Conservation (phyloP, 2,888 invertebrate species). For the Calliopum simillimum region DNA sequence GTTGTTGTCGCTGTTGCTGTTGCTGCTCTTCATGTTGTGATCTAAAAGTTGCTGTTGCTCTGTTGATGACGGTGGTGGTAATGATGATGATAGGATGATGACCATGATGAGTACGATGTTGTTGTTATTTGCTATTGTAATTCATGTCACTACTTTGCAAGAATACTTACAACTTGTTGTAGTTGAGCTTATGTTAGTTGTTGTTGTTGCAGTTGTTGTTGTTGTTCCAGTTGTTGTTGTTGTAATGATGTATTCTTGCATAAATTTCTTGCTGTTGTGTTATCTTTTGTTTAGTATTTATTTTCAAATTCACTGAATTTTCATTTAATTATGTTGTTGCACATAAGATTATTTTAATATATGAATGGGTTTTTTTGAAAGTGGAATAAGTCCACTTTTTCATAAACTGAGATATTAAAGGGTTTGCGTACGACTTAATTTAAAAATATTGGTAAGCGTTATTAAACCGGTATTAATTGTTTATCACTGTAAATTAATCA, state of each 20-base stretch:
- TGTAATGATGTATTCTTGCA: not conserved
- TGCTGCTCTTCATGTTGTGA: not conserved
- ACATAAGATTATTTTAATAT: not conserved
- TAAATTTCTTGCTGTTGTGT: not conserved
- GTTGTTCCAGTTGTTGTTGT: not conserved
- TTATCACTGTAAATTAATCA: too few species aligned
- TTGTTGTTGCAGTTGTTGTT: constrained; percentile 5
- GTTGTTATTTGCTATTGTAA: not conserved
- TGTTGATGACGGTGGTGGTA: too few species aligned
- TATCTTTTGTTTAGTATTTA: constrained; percentile 12
- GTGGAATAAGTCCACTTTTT: too few species aligned
- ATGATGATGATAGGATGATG: too few species aligned
- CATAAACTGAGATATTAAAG: too few species aligned
- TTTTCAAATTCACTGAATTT: constrained; percentile 21
- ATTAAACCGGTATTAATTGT: too few species aligned
- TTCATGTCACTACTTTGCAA: not conserved
- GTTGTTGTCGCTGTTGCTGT: not conserved
- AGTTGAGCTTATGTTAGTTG: not conserved
- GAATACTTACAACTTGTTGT: not conserved
- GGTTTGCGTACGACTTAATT: too few species aligned
- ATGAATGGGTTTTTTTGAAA: not conserved
- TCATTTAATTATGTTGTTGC: constrained; percentile 21
- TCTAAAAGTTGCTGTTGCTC: too few species aligned
- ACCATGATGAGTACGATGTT: not conserved
- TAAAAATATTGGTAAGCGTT: too few species aligned